Evolutionary conservation across 2,113 vertebrate genomes (phyloP).

Genomic region (Elachura formosa): DNA sequence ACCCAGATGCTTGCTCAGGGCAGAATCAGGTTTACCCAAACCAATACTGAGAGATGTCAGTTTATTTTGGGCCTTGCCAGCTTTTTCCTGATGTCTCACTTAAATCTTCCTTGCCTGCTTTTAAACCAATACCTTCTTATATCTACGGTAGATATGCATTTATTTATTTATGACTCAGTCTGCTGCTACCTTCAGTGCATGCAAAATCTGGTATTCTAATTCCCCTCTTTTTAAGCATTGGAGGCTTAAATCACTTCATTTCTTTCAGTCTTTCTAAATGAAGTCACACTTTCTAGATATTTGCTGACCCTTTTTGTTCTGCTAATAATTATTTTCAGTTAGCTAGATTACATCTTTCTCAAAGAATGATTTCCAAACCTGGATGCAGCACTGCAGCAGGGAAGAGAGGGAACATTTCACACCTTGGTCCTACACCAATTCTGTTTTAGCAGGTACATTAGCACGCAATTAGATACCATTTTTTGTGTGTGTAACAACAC

Average conservation of each 20-base stretch:
- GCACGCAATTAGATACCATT: not conserved
- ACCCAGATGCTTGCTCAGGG: not conserved
- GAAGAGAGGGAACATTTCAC: not conserved
- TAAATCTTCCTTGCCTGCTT: not conserved
- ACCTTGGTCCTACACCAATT: not conserved
- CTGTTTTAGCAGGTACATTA: not conserved
- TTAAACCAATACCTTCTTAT: not conserved
- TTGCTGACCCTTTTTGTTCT: not conserved
- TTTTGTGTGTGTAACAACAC: not conserved
- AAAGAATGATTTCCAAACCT: not conserved
- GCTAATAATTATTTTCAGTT: not conserved
- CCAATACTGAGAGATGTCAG: not conserved
- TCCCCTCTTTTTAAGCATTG: not conserved
- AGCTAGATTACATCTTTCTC: not conserved
- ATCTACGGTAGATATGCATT: not conserved
- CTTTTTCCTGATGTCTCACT: not conserved
- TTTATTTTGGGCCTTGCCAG: not conserved
- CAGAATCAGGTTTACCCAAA: not conserved
- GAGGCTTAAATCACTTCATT: not conserved
- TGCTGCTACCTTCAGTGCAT: not conserved
- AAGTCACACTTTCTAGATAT: not conserved
- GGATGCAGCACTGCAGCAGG: not conserved
- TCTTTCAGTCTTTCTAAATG: not conserved
- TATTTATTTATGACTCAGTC: slow-evolving; percentile 35
- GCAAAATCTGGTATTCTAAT: not conserved